Conservation (phyloP, 2,797 vertebrate species). For the Tenualosa ilisha region DNA sequence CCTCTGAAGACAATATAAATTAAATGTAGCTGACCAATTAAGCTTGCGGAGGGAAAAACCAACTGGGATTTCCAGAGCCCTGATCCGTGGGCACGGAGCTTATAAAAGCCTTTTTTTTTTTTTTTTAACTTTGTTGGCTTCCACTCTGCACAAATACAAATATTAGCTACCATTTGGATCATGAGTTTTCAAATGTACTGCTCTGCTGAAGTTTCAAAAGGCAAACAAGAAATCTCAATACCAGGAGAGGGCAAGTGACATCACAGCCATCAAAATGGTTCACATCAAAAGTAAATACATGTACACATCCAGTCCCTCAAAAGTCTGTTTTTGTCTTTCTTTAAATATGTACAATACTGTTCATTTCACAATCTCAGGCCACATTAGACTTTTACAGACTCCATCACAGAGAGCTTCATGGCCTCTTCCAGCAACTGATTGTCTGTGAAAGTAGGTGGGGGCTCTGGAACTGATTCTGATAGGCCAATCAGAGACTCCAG, state of each 20-base stretch:
- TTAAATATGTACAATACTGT: conserved; percentile 25
- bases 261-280: conserved; percentile 63
- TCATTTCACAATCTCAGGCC: conserved; percentile 24
- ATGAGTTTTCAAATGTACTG: conserved; percentile 62
- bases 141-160: conserved; percentile 51
- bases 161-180: conserved; percentile 75
- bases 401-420: conserved; percentile 88
- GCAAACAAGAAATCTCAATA: conserved; percentile 70
- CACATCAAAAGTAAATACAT: conserved; percentile 59
- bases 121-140: conserved; percentile 50
- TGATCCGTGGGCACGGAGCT: conserved; percentile 64
- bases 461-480: conserved; percentile 87
- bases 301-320: conserved; percentile 63
- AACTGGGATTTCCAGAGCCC: neutral
- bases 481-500: conserved; percentile 92
- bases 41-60: conserved; percentile 34
- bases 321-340: conserved; percentile 52
- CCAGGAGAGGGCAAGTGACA: conserved; percentile 68
- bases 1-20: conserved; percentile 56
- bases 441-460: conserved; percentile 85
- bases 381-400: conserved; percentile 86
- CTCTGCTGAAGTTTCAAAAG: conserved; percentile 76
- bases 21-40: conserved; percentile 51
- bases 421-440: conserved; percentile 93
- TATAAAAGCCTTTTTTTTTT: conserved; percentile 53